These are phyloP conservation scores for Xylocopa sonorina DNA, from an alignment of 1,140 invertebrate species.

Conservation along the genomic window DNA sequence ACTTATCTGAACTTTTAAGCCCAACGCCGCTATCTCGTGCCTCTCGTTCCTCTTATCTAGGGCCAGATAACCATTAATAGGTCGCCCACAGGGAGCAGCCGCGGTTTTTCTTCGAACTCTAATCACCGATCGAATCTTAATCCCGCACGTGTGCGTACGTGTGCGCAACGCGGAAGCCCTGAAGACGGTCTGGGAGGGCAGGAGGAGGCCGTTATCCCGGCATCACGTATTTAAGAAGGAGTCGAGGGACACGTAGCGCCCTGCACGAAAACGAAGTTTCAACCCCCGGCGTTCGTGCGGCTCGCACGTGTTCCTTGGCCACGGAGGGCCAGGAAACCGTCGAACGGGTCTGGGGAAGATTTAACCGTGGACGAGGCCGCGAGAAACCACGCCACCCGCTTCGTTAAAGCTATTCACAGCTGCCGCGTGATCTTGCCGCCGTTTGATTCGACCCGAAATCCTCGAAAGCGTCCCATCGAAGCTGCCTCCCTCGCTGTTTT, in stretches of 20 bases:
- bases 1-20: slow-evolving; percentile 46
- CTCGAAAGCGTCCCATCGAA: neutral
- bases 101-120: slow-evolving; percentile 44
- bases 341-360: neutral
- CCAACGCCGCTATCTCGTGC: neutral
- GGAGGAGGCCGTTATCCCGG: slow-evolving; percentile 68
- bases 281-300: neutral
- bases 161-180: neutral
- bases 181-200: slow-evolving; percentile 61
- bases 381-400: slow-evolving; percentile 45
- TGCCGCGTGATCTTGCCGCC: slow-evolving; percentile 23
- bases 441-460: slow-evolving; percentile 51
- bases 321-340: slow-evolving; percentile 22
- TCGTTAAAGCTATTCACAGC: slow-evolving; percentile 75
- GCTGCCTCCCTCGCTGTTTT: neutral
- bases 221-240: slow-evolving; percentile 79
- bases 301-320: slow-evolving; percentile 28
- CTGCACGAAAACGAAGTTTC: slow-evolving; percentile 22
- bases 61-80: slow-evolving; percentile 45
- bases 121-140: slow-evolving; percentile 54
- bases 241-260: slow-evolving; percentile 74
- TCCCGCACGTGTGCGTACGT: neutral
- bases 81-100: slow-evolving; percentile 11
- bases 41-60: slow-evolving; percentile 14
- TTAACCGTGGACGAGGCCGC: slow-evolving; percentile 16